Conservation (phyloP, 2,888 invertebrate species). For the Euproctis similis region DNA sequence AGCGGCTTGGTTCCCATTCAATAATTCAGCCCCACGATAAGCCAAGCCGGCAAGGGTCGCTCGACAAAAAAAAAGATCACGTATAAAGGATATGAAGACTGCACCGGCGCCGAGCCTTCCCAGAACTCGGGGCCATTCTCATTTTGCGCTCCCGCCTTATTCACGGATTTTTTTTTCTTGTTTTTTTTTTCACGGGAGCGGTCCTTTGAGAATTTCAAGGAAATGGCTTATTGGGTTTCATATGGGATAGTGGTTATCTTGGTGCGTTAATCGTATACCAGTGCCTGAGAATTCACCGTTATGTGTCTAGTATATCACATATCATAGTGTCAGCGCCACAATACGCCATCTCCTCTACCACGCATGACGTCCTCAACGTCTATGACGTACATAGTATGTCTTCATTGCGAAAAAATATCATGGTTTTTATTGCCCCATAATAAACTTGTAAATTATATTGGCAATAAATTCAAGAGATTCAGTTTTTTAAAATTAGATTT, state of each 20-base stretch:
- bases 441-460: no score
- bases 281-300: constrained; percentile 61
- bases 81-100: constrained; percentile 69
- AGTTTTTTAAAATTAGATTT: no score
- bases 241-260: constrained; percentile 64
- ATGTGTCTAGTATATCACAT: constrained; percentile 25
- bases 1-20: no score
- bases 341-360: constrained; percentile 36
- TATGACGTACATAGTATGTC: no score
- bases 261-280: constrained; percentile 46
- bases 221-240: constrained; percentile 73
- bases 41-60: constrained; percentile 66
- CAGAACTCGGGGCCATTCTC: constrained; percentile 71
- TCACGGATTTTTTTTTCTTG: constrained; percentile 63
- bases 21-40: constrained; percentile 58
- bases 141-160: constrained; percentile 73
- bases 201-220: constrained; percentile 68
- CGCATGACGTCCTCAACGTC: constrained; percentile 30
- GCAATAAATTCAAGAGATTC: no score
- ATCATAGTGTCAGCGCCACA: constrained; percentile 18
- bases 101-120: constrained; percentile 70
- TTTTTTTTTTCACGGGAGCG: constrained; percentile 63
- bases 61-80: constrained; percentile 65
- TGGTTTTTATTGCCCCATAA: no score
- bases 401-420: no score